phyloP scores from a whole-genome alignment of 2,888 invertebrate species.

The Oxyteleia sp. region DNA sequence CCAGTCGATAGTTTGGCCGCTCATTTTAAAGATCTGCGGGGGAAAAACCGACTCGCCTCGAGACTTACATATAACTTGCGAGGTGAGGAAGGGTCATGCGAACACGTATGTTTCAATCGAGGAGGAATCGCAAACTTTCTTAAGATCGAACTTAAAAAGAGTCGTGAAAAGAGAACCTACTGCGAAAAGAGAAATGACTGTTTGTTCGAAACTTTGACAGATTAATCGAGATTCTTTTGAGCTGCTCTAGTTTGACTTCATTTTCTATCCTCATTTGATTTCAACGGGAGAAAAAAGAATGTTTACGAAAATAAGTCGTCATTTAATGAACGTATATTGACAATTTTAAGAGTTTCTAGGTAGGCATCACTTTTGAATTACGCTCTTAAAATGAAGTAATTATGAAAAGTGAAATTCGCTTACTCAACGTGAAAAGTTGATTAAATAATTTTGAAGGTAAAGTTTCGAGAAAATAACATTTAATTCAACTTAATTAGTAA shows the following conservation, averaged over 20 bases:
- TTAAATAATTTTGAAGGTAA: no score
- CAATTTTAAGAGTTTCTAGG: no score
- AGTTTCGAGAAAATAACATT: no score
- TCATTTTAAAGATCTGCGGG: slow-evolving; percentile 32
- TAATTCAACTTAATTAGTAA: no score
- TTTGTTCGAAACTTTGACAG: slow-evolving; percentile 60
- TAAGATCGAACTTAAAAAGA: slow-evolving; percentile 55
- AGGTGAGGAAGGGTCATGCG: slow-evolving; percentile 44
- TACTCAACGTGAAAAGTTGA: no score
- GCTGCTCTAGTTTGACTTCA: slow-evolving; percentile 38
- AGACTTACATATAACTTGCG: slow-evolving; percentile 33
- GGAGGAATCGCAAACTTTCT: slow-evolving; percentile 55
- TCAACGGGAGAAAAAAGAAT: background rate
- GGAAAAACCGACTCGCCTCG: slow-evolving; percentile 26
- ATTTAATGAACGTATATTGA: background rate
- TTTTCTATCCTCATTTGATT: slow-evolving; percentile 26
- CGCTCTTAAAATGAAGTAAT: no score
- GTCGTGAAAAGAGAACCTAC: slow-evolving; percentile 39
- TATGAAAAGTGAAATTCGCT: no score
- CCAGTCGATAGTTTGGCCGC: slow-evolving; percentile 44
- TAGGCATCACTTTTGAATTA: no score
- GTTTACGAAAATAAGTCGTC: background rate
- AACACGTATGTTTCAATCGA: slow-evolving; percentile 49
- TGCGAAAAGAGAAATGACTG: slow-evolving; percentile 55
- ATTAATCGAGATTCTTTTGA: slow-evolving; percentile 56